Evolutionary conservation across 2,113 vertebrate species (phyloP).

Genomic region (Pontoporia blainvillei): DNA sequence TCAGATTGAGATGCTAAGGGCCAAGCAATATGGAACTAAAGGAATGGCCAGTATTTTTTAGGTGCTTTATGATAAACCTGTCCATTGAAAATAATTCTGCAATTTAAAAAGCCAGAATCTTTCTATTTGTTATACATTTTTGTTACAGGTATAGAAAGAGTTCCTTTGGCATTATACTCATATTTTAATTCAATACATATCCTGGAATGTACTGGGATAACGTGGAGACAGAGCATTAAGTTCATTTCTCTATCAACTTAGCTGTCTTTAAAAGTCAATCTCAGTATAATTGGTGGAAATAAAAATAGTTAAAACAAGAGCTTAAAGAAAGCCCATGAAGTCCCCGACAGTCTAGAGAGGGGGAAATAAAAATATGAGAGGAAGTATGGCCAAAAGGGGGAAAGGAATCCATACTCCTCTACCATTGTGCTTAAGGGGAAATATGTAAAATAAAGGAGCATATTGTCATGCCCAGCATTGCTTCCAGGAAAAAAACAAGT

Average conservation of each 20-base stretch:
- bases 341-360: neutral
- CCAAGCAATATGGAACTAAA: neutral
- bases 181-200: neutral
- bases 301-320: neutral
- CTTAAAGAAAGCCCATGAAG: neutral
- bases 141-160: neutral
- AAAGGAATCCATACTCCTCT: neutral
- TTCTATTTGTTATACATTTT: neutral
- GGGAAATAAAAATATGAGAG: neutral
- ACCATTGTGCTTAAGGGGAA: neutral
- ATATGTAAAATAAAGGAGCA: neutral
- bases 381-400: neutral
- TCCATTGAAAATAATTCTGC: constrained; percentile 18
- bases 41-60: neutral
- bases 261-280: neutral
- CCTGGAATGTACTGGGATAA: neutral
- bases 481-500: neutral
- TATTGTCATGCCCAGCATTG: neutral
- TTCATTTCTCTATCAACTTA: neutral
- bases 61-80: constrained; percentile 9
- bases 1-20: neutral
- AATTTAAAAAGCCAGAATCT: neutral
- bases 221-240: neutral
- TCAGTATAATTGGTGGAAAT: neutral
- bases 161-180: neutral